Evolutionary conservation across 2,797 vertebrate species (phyloP).

Genomic region (Zalophus californianus): DNA sequence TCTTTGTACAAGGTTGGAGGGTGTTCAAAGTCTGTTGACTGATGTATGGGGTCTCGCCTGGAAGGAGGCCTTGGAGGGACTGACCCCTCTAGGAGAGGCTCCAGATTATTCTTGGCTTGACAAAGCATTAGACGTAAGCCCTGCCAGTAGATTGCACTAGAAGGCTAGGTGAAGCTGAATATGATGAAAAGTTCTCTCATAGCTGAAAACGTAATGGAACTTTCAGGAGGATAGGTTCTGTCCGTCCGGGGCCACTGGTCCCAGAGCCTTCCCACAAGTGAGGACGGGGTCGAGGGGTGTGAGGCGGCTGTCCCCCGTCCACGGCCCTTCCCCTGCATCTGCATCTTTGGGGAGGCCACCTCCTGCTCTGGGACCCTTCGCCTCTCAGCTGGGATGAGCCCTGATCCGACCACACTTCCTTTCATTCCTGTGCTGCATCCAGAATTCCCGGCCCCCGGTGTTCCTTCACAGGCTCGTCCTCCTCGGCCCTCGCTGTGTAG

Average conservation of each 20-base stretch:
- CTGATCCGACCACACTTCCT: accelerated
- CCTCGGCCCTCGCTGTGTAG: accelerated
- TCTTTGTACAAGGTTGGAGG: neutral
- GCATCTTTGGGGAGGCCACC: neutral
- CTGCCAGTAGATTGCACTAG: no score
- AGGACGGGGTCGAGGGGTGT: accelerated
- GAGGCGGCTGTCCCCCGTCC: no score
- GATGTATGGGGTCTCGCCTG: accelerated
- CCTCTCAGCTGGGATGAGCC: accelerated
- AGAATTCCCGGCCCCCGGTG: neutral
- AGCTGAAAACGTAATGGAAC: neutral
- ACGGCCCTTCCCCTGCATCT: neutral
- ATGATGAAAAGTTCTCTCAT: accelerated
- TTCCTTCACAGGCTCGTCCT: neutral
- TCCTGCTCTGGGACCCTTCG: accelerated
- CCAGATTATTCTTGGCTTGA: no score
- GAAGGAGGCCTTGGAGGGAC: neutral
- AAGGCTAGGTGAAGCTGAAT: neutral
- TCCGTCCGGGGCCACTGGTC: no score
- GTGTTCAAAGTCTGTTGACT: no score
- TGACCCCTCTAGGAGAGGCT: accelerated
- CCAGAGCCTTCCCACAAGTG: accelerated
- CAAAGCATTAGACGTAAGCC: accelerated
- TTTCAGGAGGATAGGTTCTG: accelerated
- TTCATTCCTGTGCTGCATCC: neutral